These are phyloP conservation scores for Drosophila nigromelanica DNA, from an alignment of 1,140 invertebrate genomes.

Conservation along the genomic window DNA sequence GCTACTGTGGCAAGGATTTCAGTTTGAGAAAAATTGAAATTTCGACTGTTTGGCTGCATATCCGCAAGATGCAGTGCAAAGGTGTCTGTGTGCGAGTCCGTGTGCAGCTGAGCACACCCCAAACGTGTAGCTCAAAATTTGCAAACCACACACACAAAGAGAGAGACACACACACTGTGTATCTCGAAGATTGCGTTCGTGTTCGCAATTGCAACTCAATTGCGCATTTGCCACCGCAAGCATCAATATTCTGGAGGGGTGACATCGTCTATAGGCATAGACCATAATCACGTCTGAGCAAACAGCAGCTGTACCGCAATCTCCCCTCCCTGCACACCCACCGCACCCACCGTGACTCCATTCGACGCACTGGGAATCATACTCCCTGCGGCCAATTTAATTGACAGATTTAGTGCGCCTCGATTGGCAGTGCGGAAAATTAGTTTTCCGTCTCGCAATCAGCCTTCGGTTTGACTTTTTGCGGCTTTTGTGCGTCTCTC, in stretches of 20 bases:
- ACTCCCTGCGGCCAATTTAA: constrained; percentile 81
- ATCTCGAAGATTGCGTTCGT: constrained; percentile 73
- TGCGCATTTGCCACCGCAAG: constrained; percentile 81
- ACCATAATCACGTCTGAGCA: constrained; percentile 71
- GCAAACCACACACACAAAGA: constrained; percentile 56
- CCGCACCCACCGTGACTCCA: not conserved
- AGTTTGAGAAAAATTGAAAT: constrained; percentile 71
- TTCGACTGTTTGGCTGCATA: constrained; percentile 41
- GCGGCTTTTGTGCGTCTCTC: constrained; percentile 51
- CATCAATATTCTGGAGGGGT: constrained; percentile 63
- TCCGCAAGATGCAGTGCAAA: constrained; percentile 50
- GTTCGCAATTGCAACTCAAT: constrained; percentile 81
- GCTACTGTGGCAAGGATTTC: constrained; percentile 28
- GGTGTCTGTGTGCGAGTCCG: constrained; percentile 19
- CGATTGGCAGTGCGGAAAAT: constrained; percentile 82
- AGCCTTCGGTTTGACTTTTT: constrained; percentile 62
- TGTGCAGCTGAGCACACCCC: constrained; percentile 65
- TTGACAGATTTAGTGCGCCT: constrained; percentile 80
- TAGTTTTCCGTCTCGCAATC: constrained; percentile 78
- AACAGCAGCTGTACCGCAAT: constrained; percentile 27
- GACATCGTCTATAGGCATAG: constrained; percentile 60
- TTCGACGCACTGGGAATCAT: constrained; percentile 37
- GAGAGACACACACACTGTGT: constrained; percentile 35
- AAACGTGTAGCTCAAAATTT: constrained; percentile 81
- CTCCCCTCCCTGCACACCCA: not conserved